These are phyloP conservation scores for Rapana venosa DNA, from an alignment of 2,888 invertebrate species.

Conservation along the genomic window DNA sequence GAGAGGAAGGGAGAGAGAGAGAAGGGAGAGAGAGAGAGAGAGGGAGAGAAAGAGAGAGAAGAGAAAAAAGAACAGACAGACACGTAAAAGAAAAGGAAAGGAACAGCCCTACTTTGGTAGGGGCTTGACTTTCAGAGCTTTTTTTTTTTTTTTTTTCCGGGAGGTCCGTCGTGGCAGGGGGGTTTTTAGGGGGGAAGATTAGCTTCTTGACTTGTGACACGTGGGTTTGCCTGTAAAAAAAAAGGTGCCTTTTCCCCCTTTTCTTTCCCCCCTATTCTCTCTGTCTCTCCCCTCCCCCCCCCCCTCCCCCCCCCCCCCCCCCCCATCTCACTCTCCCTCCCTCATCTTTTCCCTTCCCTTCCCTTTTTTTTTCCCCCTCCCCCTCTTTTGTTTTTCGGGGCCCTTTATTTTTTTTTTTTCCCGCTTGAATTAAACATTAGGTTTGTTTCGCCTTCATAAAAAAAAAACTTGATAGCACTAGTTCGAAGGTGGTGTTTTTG, in stretches of 20 bases:
- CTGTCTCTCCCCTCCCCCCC: no score
- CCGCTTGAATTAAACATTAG: no score
- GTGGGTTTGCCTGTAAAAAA: neutral
- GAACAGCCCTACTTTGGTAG: neutral
- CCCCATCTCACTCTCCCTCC: neutral
- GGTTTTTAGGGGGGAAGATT: neutral
- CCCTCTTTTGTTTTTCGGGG: no score
- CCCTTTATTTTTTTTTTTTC: no score
- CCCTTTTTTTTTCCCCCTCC: no score
- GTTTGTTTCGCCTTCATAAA: no score
- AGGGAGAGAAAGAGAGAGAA: neutral
- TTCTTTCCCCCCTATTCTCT: neutral
- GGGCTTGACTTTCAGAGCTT: neutral
- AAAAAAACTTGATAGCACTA: no score
- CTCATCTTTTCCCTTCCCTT: no score
- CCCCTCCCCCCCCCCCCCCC: no score
- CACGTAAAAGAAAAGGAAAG: neutral
- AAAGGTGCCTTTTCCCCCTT: neutral
- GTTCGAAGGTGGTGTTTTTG: no score
- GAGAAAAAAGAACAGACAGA: neutral
- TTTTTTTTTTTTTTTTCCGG: neutral
- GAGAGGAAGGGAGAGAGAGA: no score
- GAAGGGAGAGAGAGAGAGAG: no score
- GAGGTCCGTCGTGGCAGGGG: neutral
- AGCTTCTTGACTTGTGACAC: conserved; percentile 6